phyloP scores from a whole-genome alignment of 2,888 invertebrate species.

The Pristionchus mayeri region DNA sequence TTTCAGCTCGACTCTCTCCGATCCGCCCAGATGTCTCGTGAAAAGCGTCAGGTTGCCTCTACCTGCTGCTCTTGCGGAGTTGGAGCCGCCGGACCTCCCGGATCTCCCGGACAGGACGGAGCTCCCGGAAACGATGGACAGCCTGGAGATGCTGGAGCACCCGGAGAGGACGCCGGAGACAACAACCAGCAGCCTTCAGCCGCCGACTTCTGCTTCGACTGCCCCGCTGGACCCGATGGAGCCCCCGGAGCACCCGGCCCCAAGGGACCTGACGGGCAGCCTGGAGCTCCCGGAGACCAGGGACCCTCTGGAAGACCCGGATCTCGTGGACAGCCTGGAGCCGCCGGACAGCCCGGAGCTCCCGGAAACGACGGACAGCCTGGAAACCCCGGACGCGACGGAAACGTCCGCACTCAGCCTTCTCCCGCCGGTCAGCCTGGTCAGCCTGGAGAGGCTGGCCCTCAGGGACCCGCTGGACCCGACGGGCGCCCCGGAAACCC shows the following conservation, averaged over 20 bases:
- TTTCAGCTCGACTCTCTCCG: conserved; percentile 46
- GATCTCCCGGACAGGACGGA: conserved; percentile 64
- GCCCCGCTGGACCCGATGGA: conserved; percentile 55
- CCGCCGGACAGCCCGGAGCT: conserved; percentile 44
- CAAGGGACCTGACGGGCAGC: conserved; percentile 60
- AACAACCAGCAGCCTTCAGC: conserved; percentile 49
- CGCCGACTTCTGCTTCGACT: conserved; percentile 62
- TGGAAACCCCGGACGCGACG: conserved; percentile 41
- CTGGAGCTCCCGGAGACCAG: conserved; percentile 54
- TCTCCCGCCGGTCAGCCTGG: conserved; percentile 48
- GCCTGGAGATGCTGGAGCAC: conserved; percentile 61
- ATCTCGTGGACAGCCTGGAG: conserved; percentile 45
- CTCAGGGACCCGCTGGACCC: conserved; percentile 48
- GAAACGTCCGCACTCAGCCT: conserved; percentile 46
- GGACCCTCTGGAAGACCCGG: conserved; percentile 45
- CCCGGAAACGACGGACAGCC: conserved; percentile 48
- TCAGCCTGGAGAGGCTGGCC: conserved; percentile 37
- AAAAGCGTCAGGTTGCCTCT: conserved; percentile 36
- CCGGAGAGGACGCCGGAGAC: conserved; percentile 59
- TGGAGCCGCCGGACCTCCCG: conserved; percentile 60
- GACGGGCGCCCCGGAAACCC: conserved; percentile 41
- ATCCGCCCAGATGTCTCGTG: conserved; percentile 21
- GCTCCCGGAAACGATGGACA: conserved; percentile 61
- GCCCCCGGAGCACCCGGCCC: conserved; percentile 54
- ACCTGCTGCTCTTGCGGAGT: conserved; percentile 48